Evolutionary conservation across 1,140 invertebrate species (phyloP).

Genomic region (Drosophila arizonae): DNA sequence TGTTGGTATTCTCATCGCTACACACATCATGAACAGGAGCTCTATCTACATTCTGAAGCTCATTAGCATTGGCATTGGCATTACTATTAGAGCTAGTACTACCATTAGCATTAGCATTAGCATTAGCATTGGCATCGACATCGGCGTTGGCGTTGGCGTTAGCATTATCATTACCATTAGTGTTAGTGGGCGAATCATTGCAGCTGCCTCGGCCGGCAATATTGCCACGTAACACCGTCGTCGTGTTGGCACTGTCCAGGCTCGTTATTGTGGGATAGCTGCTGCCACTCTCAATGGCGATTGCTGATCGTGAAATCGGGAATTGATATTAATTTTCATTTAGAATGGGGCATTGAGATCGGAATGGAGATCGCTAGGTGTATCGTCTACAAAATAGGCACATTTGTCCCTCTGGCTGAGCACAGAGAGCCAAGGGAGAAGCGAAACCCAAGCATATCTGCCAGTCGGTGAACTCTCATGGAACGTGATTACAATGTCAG

Average conservation of each 20-base stretch:
- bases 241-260: constrained; percentile 53
- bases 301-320: constrained; percentile 36
- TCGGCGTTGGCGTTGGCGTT: no score
- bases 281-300: constrained; percentile 69
- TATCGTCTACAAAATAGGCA: no score
- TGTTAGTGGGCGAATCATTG: constrained; percentile 23
- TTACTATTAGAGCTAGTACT: no score
- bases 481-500: no score
- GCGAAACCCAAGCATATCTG: no score
- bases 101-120: neutral
- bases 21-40: constrained; percentile 9
- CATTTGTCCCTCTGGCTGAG: no score
- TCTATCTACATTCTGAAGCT: neutral
- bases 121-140: no score
- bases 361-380: neutral
- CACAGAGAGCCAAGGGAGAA: no score
- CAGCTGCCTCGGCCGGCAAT: constrained; percentile 12
- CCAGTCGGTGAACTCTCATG: no score
- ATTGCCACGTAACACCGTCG: constrained; percentile 13
- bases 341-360: no score
- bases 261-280: constrained; percentile 62
- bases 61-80: no score
- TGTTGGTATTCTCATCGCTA: constrained; percentile 20
- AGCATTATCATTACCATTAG: neutral
- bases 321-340: constrained; percentile 7